Conservation (phyloP, 1,140 invertebrate genomes). For the Drosophila bocqueti region DNA sequence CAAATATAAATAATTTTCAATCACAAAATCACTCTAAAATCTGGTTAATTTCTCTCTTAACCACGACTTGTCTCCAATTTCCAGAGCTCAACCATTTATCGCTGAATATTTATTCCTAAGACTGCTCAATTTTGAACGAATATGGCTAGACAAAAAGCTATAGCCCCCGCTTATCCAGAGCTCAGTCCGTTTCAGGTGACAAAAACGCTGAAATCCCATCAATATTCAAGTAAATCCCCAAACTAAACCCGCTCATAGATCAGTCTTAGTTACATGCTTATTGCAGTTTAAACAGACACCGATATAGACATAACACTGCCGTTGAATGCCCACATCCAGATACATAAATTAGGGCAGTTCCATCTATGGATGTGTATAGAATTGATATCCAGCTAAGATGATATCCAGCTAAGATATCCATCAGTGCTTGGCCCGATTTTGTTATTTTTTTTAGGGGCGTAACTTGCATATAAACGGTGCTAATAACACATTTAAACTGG, state of each 20-base stretch:
- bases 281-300: constrained; percentile 73
- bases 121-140: constrained; percentile 6
- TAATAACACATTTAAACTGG: constrained; percentile 81
- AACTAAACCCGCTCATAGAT: constrained; percentile 59
- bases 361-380: constrained; percentile 30
- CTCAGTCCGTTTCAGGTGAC: constrained; percentile 34
- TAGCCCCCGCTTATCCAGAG: constrained; percentile 42
- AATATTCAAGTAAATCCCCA: constrained; percentile 40
- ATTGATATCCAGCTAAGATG: constrained; percentile 32
- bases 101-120: background rate
- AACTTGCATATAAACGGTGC: constrained; percentile 82
- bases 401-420: constrained; percentile 46
- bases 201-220: constrained; percentile 27
- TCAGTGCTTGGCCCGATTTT: constrained; percentile 47
- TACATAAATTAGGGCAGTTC: constrained; percentile 72
- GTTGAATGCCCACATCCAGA: constrained; percentile 73
- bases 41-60: background rate
- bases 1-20: background rate
- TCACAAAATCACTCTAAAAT: background rate
- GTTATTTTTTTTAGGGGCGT: constrained; percentile 35
- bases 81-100: background rate
- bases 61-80: background rate
- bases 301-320: constrained; percentile 81
- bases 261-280: constrained; percentile 71
- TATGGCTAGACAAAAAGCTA: background rate